These are phyloP conservation scores for Sphyrna mokarran DNA, from an alignment of 2,113 vertebrate species.

Conservation along the genomic window DNA sequence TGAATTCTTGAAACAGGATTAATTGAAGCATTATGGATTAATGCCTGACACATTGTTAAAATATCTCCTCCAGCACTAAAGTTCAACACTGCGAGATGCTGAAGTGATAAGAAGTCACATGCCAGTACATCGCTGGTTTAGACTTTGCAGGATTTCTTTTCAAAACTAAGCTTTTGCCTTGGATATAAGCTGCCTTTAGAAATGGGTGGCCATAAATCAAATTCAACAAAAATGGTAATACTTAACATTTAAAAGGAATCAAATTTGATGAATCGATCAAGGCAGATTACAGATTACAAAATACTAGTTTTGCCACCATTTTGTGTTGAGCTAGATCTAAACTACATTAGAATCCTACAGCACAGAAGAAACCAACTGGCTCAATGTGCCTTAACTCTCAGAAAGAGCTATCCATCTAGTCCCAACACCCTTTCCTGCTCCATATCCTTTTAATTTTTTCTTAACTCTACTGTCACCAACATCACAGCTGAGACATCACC, in stretches of 20 bases:
- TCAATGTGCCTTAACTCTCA: background rate
- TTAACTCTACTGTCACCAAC: background rate
- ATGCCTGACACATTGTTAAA: slow-evolving; percentile 24
- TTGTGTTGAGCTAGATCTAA: background rate
- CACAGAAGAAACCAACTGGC: background rate
- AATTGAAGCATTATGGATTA: slow-evolving; percentile 25
- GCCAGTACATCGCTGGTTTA: slow-evolving; percentile 19
- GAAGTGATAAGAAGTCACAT: background rate
- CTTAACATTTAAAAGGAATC: background rate
- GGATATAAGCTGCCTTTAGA: background rate
- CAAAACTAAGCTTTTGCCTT: slow-evolving; percentile 11
- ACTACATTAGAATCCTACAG: background rate
- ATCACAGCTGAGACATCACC: background rate
- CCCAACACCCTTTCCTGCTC: background rate
- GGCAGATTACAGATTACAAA: background rate
- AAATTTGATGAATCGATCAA: background rate
- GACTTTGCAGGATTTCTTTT: background rate
- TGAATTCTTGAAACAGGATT: slow-evolving; percentile 11
- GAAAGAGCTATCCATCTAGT: background rate
- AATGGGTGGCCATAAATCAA: background rate
- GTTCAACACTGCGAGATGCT: background rate
- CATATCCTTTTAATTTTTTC: background rate
- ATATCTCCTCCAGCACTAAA: background rate
- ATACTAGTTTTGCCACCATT: background rate
- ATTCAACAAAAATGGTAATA: background rate